Evolutionary conservation across 2,797 vertebrate genomes (phyloP).

Genomic region (Zalophus californianus): DNA sequence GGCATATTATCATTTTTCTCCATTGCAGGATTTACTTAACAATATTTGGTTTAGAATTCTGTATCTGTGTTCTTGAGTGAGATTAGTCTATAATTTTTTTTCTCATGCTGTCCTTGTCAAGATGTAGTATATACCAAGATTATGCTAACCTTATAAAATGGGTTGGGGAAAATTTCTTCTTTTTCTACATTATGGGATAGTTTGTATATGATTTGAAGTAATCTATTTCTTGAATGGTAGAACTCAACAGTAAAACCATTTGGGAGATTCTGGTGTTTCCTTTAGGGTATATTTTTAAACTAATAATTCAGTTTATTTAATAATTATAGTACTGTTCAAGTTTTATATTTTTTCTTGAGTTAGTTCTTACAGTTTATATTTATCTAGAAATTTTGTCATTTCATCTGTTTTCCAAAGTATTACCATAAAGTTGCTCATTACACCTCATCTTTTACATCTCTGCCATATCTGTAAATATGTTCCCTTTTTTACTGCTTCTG

Average conservation of each 20-base stretch:
- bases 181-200: neutral
- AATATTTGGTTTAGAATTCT: conserved; percentile 31
- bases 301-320: conserved; percentile 14
- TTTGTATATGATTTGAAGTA: conserved; percentile 16
- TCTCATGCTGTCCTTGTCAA: neutral
- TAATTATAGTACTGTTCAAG: neutral
- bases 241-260: conserved; percentile 22
- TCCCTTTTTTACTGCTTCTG: neutral
- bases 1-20: conserved; percentile 11
- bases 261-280: neutral
- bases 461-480: neutral
- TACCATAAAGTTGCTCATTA: neutral
- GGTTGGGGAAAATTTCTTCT: neutral
- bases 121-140: neutral
- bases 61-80: neutral
- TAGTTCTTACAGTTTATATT: neutral
- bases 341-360: conserved; percentile 31
- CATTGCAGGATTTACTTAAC: conserved; percentile 21
- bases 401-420: conserved; percentile 1
- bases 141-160: conserved; percentile 1
- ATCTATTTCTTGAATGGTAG: neutral
- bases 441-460: neutral
- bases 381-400: conserved; percentile 52
- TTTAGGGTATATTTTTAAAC: conserved; percentile 36
- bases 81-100: neutral